A percentile compares a stretch with the other conserved stretches of the same genome.
These are phyloP conservation scores for Choloepus didactylus DNA, from an alignment of 2,797 vertebrate species.

Conservation along the genomic window DNA sequence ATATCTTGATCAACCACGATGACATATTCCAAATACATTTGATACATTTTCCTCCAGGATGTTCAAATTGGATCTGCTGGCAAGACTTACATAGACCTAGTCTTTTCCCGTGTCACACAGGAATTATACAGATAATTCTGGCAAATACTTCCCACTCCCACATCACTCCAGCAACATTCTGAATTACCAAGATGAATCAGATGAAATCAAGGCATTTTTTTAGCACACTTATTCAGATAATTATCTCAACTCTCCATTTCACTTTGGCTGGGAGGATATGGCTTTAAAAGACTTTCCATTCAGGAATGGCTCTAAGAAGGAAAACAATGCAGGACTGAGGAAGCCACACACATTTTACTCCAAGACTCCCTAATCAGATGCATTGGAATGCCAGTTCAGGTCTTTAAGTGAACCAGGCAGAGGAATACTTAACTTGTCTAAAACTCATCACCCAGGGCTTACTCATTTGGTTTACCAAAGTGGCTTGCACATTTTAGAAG, in stretches of 20 bases:
- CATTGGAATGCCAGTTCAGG: background rate
- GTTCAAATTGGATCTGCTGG: constrained; percentile 49
- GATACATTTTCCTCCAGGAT: constrained; percentile 35
- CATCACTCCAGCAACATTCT: constrained; percentile 45
- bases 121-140: constrained; percentile 60
- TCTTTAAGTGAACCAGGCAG: background rate
- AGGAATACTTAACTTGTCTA: background rate
- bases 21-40: background rate
- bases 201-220: constrained; percentile 14
- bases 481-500: constrained; percentile 27
- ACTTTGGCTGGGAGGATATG: constrained; percentile 18
- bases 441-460: background rate
- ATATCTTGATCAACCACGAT: constrained; percentile 40
- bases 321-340: background rate
- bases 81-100: constrained; percentile 28
- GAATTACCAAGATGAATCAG: constrained; percentile 68
- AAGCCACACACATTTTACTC: background rate
- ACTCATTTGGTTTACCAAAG: background rate
- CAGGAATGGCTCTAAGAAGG: background rate
- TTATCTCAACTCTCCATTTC: constrained; percentile 57
- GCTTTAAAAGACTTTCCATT: constrained; percentile 51
- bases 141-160: constrained; percentile 48
- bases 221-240: constrained; percentile 58
- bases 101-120: constrained; percentile 45
- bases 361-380: background rate